Conservation (phyloP, 2,888 invertebrate species). For the Drymonia ruficornis region DNA sequence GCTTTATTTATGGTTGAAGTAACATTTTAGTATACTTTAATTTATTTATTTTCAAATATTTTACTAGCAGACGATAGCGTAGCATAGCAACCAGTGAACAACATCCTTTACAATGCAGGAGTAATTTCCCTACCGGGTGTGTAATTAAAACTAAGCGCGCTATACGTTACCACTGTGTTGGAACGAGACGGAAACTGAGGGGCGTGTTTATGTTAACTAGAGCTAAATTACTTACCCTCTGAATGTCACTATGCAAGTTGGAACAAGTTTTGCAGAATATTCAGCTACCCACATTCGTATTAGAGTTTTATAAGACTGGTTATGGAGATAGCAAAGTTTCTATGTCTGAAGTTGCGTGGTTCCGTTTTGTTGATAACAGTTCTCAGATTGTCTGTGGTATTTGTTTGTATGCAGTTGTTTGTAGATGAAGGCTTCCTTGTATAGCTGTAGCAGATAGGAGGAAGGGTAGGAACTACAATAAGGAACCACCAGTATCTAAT, state of each 20-base stretch:
- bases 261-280: slow-evolving; percentile 35
- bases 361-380: slow-evolving; percentile 35
- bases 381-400: slow-evolving; percentile 17
- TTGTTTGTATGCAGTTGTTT: background rate
- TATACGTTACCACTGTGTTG: slow-evolving; percentile 52
- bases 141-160: slow-evolving; percentile 73
- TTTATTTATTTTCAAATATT: background rate
- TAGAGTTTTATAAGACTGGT: slow-evolving; percentile 41
- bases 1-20: too few species aligned
- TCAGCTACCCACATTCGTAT: slow-evolving; percentile 29
- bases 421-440: background rate
- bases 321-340: slow-evolving; percentile 49
- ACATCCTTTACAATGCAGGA: slow-evolving; percentile 35
- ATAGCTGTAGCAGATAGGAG: too few species aligned
- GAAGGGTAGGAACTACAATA: too few species aligned
- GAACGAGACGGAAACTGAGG: slow-evolving; percentile 41
- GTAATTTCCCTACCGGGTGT: slow-evolving; percentile 59
- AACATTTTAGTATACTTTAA: too few species aligned
- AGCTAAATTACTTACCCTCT: slow-evolving; percentile 63
- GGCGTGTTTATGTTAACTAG: slow-evolving; percentile 58
- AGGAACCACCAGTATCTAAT: too few species aligned
- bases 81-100: slow-evolving; percentile 32
- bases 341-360: slow-evolving; percentile 37
- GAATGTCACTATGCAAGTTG: slow-evolving; percentile 53
- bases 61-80: background rate